Evolutionary conservation across 2,888 invertebrate species (phyloP).

Genomic region (Arenicola marina): DNA sequence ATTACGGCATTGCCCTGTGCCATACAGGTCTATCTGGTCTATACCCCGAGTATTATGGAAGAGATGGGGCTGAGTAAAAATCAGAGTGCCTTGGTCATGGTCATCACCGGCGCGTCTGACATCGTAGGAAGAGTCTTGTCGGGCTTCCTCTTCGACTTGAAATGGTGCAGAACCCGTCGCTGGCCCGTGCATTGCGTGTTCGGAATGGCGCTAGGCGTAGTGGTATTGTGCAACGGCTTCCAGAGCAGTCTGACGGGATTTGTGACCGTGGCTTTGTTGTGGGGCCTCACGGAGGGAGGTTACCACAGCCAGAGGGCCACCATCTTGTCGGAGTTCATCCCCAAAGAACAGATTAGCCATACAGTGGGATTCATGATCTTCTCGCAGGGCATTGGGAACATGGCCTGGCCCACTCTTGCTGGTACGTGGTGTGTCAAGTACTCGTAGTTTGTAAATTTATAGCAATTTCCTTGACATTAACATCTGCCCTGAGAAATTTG

Average conservation of each 20-base stretch:
- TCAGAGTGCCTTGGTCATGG: conserved; percentile 73
- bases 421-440: conserved; percentile 30
- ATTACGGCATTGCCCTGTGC: conserved; percentile 7
- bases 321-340: conserved; percentile 42
- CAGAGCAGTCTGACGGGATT: conserved; percentile 19
- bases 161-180: not conserved
- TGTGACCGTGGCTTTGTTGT: conserved; percentile 31
- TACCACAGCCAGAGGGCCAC: conserved; percentile 45
- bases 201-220: conserved; percentile 34
- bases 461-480: not conserved
- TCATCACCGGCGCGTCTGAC: conserved; percentile 87
- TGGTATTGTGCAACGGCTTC: conserved; percentile 26
- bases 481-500: not conserved
- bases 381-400: conserved; percentile 44
- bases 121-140: conserved; percentile 79
- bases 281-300: conserved; percentile 40
- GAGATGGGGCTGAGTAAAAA: conserved; percentile 34
- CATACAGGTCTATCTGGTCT: conserved; percentile 39
- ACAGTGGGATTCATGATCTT: conserved; percentile 43
- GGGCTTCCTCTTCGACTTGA: conserved; percentile 40
- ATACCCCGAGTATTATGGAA: conserved; percentile 39
- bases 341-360: conserved; percentile 38
- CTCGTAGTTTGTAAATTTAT: too few species aligned
- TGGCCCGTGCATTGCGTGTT: conserved; percentile 18
- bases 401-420: conserved; percentile 42